A percentile compares a stretch with the other conserved stretches of the same genome.
Evolutionary conservation across 2,113 vertebrate genomes (phyloP).

Genomic region (Manacus vitellinus): DNA sequence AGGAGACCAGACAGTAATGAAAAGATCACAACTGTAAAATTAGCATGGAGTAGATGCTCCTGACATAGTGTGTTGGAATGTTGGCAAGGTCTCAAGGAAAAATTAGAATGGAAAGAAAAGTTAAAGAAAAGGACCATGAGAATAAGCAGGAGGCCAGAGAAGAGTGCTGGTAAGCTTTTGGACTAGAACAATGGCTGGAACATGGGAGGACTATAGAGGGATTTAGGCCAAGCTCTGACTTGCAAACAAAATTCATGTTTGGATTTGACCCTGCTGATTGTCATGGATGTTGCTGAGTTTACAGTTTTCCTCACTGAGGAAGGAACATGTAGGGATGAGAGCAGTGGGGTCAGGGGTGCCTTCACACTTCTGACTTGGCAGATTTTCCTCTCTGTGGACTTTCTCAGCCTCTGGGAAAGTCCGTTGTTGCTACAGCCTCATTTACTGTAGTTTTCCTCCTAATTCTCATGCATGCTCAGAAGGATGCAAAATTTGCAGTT

Average conservation of each 20-base stretch:
- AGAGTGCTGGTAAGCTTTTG: not conserved
- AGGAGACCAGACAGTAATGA: not conserved
- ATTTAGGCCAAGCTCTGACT: slow-evolving; percentile 57
- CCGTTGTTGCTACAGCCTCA: slow-evolving; percentile 14
- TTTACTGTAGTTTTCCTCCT: slow-evolving; percentile 6
- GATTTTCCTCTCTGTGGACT: slow-evolving; percentile 1
- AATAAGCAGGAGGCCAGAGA: not conserved
- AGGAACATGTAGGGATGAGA: not conserved
- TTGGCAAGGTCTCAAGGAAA: not conserved
- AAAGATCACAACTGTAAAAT: not conserved
- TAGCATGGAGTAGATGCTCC: not conserved
- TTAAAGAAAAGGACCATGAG: not conserved
- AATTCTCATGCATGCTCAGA: not conserved
- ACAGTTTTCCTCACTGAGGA: slow-evolving; percentile 16
- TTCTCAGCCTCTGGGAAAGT: slow-evolving; percentile 27
- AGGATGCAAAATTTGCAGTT: not conserved
- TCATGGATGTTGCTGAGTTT: slow-evolving; percentile 26
- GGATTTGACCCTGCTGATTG: slow-evolving; percentile 55
- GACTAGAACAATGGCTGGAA: slow-evolving; percentile 57
- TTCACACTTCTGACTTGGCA: not conserved
- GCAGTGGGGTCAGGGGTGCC: not conserved
- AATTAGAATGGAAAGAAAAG: not conserved
- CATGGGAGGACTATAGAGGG: slow-evolving; percentile 26
- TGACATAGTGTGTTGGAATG: not conserved
- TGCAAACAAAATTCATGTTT: slow-evolving; percentile 51